These are phyloP conservation scores for Odontocerum albicorne DNA, from an alignment of 2,888 invertebrate genomes.

Conservation along the genomic window DNA sequence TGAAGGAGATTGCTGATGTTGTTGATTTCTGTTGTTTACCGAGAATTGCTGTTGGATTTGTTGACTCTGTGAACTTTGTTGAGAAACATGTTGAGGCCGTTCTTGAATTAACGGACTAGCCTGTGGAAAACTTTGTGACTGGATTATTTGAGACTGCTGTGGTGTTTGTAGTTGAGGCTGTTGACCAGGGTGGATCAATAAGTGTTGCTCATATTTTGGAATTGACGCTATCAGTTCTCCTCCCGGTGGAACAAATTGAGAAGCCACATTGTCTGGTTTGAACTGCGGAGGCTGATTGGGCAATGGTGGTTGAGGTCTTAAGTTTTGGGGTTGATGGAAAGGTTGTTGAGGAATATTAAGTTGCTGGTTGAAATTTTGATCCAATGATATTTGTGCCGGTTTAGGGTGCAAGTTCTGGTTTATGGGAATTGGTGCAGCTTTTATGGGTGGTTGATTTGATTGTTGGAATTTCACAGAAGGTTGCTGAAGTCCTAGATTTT, in stretches of 20 bases:
- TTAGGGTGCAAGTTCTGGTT: constrained; percentile 42
- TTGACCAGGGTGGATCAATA: constrained; percentile 34
- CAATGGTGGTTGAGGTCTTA: constrained; percentile 48
- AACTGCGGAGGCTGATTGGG: constrained; percentile 48
- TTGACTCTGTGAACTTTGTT: constrained; percentile 39
- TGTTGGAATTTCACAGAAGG: constrained; percentile 38
- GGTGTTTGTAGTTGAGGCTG: constrained; percentile 41
- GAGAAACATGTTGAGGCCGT: constrained; percentile 34
- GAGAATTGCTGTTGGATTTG: constrained; percentile 17
- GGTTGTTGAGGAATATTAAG: constrained; percentile 41
- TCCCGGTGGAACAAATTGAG: constrained; percentile 60
- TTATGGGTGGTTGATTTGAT: constrained; percentile 39
- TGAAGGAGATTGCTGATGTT: constrained; percentile 4
- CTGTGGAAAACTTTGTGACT: constrained; percentile 35
- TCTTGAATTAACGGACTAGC: constrained; percentile 41
- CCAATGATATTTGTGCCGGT: constrained; percentile 47
- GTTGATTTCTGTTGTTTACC: constrained; percentile 39
- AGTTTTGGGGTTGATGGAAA: constrained; percentile 40
- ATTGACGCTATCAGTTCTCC: constrained; percentile 77
- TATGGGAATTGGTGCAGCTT: constrained; percentile 42
- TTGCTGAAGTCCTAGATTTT: constrained; percentile 52
- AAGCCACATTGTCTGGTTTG: constrained; percentile 51
- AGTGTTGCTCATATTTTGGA: constrained; percentile 77
- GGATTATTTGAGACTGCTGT: constrained; percentile 41
- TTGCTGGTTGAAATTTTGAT: constrained; percentile 47